Evolutionary conservation across 2,888 invertebrate genomes (phyloP).

Genomic region (Apamea crenata): DNA sequence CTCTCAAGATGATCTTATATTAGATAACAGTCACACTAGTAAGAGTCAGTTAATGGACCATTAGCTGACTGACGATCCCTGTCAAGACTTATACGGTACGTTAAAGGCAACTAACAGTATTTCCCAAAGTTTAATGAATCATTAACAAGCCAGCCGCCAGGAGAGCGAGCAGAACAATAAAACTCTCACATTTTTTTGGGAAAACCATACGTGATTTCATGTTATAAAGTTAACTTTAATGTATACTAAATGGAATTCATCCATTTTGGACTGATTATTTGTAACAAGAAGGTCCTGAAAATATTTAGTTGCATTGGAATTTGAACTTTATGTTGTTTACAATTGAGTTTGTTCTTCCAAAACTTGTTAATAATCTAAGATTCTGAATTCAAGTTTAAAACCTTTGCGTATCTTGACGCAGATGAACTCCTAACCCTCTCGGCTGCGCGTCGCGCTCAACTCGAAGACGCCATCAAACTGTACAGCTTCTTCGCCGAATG

Average conservation of each 20-base stretch:
- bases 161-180: not conserved
- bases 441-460: slow-evolving; percentile 94
- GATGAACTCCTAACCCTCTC: slow-evolving; percentile 95
- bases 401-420: slow-evolving; percentile 49
- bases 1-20: too few relatives aligned
- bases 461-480: slow-evolving; percentile 97
- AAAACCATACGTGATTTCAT: too few relatives aligned
- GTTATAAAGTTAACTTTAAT: too few relatives aligned
- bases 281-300: not conserved
- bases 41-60: too few relatives aligned
- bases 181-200: too few relatives aligned
- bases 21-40: too few relatives aligned
- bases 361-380: not conserved
- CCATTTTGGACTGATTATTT: not conserved
- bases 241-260: not conserved
- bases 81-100: too few relatives aligned
- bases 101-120: not conserved
- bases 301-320: not conserved
- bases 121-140: not conserved
- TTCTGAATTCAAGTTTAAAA: not conserved
- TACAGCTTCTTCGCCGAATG: slow-evolving; percentile 99
- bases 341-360: not conserved
- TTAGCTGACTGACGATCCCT: too few relatives aligned
- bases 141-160: not conserved
- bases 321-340: not conserved